Percentiles rank a stretch among this genome's conserved stretches.
Evolutionary conservation across 2,888 invertebrate genomes (phyloP).

Genomic region (Drepana falcataria): DNA sequence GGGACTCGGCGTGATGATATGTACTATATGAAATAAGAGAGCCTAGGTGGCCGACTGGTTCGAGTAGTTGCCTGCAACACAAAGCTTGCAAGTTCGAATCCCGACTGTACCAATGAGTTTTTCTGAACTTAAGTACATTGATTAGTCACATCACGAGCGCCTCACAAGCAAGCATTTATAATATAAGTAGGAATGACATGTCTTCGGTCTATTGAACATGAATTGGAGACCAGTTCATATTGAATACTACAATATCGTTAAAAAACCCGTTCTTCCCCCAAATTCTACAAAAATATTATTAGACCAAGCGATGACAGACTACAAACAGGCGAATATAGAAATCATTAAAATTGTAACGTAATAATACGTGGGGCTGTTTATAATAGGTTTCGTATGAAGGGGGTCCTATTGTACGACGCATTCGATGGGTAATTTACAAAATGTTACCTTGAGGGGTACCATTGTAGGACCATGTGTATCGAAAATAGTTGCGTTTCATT

Average conservation of each 20-base stretch:
- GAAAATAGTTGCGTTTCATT: conserved; percentile 64
- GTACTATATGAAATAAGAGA: no score
- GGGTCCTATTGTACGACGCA: conserved; percentile 49
- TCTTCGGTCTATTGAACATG: no score
- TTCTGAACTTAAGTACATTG: no score
- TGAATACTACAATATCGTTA: background rate
- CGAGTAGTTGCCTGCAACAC: no score
- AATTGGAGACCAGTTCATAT: background rate
- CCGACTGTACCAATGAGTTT: no score
- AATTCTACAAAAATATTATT: background rate
- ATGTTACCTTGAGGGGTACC: conserved; percentile 43
- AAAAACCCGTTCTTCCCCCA: background rate
- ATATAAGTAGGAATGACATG: background rate
- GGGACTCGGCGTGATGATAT: no score
- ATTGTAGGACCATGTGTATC: conserved; percentile 31
- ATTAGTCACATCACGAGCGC: no score
- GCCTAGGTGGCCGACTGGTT: no score
- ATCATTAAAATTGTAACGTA: conserved; percentile 74
- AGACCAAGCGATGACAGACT: conserved; percentile 21
- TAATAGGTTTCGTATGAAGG: conserved; percentile 66
- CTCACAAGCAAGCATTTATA: no score
- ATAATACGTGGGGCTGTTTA: conserved; percentile 62
- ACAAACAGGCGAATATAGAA: conserved; percentile 37
- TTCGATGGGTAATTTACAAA: conserved; percentile 59
- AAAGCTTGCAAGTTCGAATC: no score